Conservation (phyloP, 2,797 vertebrate genomes). For the Knipowitschia caucasica region DNA sequence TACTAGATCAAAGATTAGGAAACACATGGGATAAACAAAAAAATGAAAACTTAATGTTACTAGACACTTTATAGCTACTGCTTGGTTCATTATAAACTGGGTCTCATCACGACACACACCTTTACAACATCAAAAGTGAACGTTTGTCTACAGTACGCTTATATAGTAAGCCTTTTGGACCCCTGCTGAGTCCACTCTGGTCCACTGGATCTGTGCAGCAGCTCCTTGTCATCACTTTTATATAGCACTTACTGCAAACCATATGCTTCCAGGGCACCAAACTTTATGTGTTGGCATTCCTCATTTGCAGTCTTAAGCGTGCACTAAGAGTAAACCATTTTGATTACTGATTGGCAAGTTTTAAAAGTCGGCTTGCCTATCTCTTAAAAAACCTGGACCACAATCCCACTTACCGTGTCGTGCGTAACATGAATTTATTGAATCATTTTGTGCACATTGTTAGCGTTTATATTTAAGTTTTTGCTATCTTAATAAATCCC, state of each 20-base stretch:
- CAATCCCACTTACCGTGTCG: conserved; percentile 41
- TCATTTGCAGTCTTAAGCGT: conserved; percentile 48
- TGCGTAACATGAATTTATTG: conserved; percentile 20
- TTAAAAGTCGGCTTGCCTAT: conserved; percentile 38
- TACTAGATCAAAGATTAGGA: no score
- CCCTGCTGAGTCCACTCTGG: conserved; percentile 23
- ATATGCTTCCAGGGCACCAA: conserved; percentile 50
- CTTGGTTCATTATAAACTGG: neutral
- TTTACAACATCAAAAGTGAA: conserved; percentile 5
- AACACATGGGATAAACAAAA: no score
- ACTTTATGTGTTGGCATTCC: conserved; percentile 68
- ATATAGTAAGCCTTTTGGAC: conserved; percentile 20
- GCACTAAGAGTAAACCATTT: conserved; percentile 59
- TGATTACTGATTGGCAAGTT: conserved; percentile 29
- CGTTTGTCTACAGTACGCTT: conserved; percentile 1
- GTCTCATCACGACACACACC: neutral
- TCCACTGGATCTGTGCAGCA: conserved; percentile 47
- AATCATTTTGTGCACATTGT: conserved; percentile 37
- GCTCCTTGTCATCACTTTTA: conserved; percentile 62
- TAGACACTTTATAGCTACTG: no score
- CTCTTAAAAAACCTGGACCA: conserved; percentile 36
- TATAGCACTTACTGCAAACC: conserved; percentile 57
- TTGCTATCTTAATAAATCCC: conserved; percentile 30
- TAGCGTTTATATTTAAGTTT: conserved; percentile 33
- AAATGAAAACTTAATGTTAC: no score